Percentiles rank a stretch among this genome's conserved stretches.
phyloP scores from a whole-genome alignment of 2,113 vertebrate genomes.

The Dasyprocta punctata region DNA sequence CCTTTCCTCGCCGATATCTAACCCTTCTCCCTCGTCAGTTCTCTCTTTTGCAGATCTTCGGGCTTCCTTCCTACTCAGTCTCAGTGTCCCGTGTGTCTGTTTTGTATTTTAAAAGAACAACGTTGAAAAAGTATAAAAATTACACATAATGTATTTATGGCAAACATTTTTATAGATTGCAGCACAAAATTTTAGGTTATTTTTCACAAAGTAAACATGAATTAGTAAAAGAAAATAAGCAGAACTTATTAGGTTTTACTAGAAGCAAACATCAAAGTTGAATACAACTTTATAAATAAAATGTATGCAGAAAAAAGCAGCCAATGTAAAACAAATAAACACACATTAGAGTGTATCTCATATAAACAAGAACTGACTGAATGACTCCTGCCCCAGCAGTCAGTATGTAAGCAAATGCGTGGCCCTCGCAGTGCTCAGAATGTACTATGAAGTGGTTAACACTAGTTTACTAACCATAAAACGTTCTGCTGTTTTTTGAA shows the following conservation, averaged over 20 bases:
- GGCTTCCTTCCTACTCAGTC: not conserved
- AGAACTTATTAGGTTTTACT: not conserved
- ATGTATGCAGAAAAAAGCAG: not conserved
- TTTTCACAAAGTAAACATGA: not conserved
- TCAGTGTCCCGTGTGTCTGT: not conserved
- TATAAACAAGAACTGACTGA: not conserved
- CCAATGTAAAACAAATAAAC: not conserved
- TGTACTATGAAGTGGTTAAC: not conserved
- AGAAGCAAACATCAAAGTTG: not conserved
- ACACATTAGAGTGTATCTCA: not conserved
- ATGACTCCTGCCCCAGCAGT: not conserved
- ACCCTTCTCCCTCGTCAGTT: not conserved
- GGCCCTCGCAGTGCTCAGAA: no score
- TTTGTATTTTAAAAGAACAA: not conserved
- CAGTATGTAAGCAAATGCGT: not conserved
- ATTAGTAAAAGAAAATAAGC: not conserved
- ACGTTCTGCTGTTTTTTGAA: not conserved
- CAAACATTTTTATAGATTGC: not conserved
- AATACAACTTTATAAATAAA: not conserved
- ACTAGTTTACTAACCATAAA: not conserved
- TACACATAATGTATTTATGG: not conserved
- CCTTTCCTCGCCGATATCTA: not conserved
- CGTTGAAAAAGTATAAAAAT: not conserved
- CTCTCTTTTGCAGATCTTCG: not conserved
- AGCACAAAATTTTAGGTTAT: not conserved